A percentile compares a stretch with the other conserved stretches of the same genome.
phyloP scores from a whole-genome alignment of 2,113 vertebrate species.

The Aythya baeri region DNA sequence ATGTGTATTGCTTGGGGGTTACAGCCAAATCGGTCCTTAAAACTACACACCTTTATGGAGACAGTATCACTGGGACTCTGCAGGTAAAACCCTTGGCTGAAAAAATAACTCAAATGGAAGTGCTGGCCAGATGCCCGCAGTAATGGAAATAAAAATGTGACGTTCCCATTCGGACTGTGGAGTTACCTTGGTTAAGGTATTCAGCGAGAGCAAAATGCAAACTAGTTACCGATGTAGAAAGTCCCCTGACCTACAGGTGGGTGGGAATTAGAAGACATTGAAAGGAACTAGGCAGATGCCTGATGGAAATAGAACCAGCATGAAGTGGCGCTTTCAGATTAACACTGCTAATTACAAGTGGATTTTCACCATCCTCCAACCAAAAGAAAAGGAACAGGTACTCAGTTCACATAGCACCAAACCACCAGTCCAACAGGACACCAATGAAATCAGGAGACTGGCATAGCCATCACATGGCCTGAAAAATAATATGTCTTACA shows the following conservation, averaged over 20 bases:
- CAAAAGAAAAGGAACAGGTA: not conserved
- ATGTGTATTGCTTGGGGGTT: not conserved
- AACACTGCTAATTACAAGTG: not conserved
- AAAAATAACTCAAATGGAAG: not conserved
- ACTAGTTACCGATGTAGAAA: not conserved
- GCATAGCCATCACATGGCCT: rapidly evolving
- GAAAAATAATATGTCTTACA: not conserved
- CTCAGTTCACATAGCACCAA: not conserved
- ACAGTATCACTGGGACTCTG: not conserved
- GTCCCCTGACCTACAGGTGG: not conserved
- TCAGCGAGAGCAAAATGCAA: not conserved
- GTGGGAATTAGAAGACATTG: not conserved
- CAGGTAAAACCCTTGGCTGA: not conserved
- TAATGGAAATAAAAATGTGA: not conserved
- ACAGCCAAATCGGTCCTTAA: not conserved
- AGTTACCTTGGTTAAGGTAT: not conserved
- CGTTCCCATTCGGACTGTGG: not conserved
- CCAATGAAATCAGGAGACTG: not conserved
- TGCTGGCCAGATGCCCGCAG: rapidly evolving
- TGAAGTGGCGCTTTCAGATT: not conserved
- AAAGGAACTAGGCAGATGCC: not conserved
- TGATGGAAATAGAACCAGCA: not conserved
- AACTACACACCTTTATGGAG: not conserved
- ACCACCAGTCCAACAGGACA: not conserved
- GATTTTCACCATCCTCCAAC: not conserved